Conservation (phyloP, 2,797 vertebrate genomes). For the Pseudocheirus occidentalis region DNA sequence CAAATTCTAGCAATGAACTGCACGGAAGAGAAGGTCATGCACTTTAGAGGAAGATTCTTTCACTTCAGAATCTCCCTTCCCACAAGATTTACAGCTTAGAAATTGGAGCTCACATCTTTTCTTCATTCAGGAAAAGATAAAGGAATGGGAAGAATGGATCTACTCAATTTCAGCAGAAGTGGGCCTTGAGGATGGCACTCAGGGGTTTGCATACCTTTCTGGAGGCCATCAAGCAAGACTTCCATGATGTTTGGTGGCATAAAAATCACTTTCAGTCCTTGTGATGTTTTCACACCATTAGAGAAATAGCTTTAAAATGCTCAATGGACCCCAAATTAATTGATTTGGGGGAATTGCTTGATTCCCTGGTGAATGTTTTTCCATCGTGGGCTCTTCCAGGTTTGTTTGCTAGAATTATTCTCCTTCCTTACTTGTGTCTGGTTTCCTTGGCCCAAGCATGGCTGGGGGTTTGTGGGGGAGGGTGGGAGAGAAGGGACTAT, state of each 20-base stretch:
- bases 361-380: conserved; percentile 44
- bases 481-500: background rate
- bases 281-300: conserved; percentile 63
- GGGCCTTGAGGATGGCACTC: conserved; percentile 14
- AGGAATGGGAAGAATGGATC: background rate
- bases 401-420: conserved; percentile 78
- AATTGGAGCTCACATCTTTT: background rate
- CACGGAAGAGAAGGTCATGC: background rate
- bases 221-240: conserved; percentile 10
- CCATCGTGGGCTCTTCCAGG: conserved; percentile 56
- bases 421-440: conserved; percentile 39
- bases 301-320: conserved; percentile 74
- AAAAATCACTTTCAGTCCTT: conserved; percentile 50
- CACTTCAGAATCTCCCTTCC: background rate
- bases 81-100: background rate
- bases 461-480: too few relatives aligned
- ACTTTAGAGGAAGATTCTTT: background rate
- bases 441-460: background rate
- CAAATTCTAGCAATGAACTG: background rate
- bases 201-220: background rate
- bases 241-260: conserved; percentile 40
- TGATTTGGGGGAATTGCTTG: conserved; percentile 45
- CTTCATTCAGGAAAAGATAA: conserved; percentile 17
- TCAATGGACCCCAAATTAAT: conserved; percentile 75
- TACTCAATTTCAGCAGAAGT: conserved; percentile 39